phyloP scores from a whole-genome alignment of 2,113 vertebrate genomes.

The Naja naja region DNA sequence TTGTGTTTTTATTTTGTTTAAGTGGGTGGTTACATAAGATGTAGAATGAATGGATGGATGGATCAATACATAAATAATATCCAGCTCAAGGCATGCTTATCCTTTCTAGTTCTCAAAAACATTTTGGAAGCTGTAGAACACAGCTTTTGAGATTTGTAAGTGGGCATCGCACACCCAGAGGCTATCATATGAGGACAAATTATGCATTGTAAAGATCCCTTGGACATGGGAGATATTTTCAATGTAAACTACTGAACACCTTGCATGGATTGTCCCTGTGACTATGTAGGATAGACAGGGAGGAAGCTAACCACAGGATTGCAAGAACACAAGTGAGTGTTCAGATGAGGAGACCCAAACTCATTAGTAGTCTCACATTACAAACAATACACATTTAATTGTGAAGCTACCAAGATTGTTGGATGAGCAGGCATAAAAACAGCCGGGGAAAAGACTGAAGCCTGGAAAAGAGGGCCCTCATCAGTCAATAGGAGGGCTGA shows the following conservation, averaged over 20 bases:
- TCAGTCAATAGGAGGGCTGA: neutral
- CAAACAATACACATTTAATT: neutral
- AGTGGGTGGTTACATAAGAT: neutral
- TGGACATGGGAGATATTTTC: neutral
- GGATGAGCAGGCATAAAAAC: neutral
- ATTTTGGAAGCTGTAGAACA: neutral
- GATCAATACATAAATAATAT: neutral
- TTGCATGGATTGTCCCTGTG: neutral
- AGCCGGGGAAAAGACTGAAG: neutral
- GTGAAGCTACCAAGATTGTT: neutral
- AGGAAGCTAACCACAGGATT: neutral
- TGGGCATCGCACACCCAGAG: neutral
- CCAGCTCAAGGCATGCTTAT: neutral
- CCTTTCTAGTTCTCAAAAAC: neutral
- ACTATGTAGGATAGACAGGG: neutral
- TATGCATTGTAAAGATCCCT: neutral
- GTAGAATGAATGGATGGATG: neutral
- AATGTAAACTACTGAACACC: neutral
- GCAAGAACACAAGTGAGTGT: neutral
- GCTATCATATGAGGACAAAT: neutral
- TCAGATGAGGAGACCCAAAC: neutral
- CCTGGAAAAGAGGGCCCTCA: neutral
- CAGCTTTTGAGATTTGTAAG: neutral
- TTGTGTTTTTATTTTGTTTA: neutral
- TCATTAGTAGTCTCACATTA: neutral